phyloP scores from a whole-genome alignment of 2,797 vertebrate species.

The Pitangus sulphuratus region DNA sequence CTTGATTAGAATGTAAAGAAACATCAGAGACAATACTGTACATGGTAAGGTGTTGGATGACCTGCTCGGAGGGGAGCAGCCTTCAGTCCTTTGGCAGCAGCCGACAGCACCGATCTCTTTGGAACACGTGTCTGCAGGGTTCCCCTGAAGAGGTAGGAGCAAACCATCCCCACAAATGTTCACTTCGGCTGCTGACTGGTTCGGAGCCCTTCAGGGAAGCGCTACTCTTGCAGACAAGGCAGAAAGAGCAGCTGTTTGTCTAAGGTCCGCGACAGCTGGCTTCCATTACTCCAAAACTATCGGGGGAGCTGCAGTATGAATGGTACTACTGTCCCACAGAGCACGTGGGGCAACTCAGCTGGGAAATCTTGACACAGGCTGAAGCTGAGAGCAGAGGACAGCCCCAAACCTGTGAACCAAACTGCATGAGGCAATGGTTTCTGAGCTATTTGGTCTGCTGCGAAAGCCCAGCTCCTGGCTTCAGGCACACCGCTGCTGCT shows the following conservation, averaged over 20 bases:
- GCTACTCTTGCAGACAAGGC: neutral
- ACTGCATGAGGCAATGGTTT: neutral
- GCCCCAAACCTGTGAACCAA: neutral
- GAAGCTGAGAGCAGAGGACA: neutral
- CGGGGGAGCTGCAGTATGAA: neutral
- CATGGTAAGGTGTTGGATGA: conserved; percentile 6
- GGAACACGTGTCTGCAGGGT: conserved; percentile 37
- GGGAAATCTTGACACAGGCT: rapidly evolving
- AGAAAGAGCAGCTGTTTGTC: neutral
- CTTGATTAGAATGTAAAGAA: conserved; percentile 18
- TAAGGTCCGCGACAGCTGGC: neutral
- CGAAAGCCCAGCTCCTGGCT: neutral
- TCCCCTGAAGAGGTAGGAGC: conserved; percentile 55
- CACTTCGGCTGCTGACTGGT: neutral
- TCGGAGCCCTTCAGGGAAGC: neutral
- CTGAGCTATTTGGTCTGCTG: neutral
- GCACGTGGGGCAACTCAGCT: neutral
- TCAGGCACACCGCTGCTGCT: neutral
- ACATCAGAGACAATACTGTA: conserved; percentile 44
- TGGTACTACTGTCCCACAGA: neutral
- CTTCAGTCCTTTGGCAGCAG: conserved; percentile 45
- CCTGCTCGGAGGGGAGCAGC: neutral
- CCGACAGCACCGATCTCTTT: conserved; percentile 42
- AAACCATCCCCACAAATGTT: conserved; percentile 2
- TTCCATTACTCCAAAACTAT: neutral